Evolutionary conservation across 2,113 vertebrate genomes (phyloP).

Genomic region (Cnemophilus loriae): DNA sequence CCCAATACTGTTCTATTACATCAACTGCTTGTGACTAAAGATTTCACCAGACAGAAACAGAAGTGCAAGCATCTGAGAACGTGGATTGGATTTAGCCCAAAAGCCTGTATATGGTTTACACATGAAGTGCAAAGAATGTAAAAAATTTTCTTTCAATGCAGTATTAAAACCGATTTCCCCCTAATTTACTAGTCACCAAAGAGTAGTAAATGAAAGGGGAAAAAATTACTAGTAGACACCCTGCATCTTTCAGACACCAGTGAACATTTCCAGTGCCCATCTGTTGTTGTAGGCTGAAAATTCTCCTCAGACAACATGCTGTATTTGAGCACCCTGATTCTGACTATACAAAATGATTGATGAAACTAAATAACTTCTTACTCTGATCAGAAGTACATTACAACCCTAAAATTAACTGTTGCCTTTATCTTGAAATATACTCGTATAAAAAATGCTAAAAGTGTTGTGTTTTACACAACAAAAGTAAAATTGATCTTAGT

Average conservation of each 20-base stretch:
- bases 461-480: not conserved
- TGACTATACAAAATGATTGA: not conserved
- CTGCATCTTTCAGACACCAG: not conserved
- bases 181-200: not conserved
- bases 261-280: not conserved
- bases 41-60: not conserved
- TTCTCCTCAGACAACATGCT: not conserved
- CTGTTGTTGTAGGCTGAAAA: not conserved
- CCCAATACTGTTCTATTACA: not conserved
- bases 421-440: not conserved
- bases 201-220: not conserved
- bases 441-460: not conserved
- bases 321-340: not conserved
- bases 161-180: not conserved
- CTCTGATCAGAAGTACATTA: not conserved
- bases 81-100: not conserved
- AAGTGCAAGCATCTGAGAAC: not conserved
- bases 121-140: not conserved
- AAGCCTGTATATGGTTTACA: not conserved
- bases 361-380: not conserved
- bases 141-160: not conserved
- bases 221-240: not conserved
- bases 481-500: not conserved
- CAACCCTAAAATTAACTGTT: not conserved
- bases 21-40: not conserved